Evolutionary conservation across 2,797 vertebrate genomes (phyloP).

Genomic region (Emys orbicularis): DNA sequence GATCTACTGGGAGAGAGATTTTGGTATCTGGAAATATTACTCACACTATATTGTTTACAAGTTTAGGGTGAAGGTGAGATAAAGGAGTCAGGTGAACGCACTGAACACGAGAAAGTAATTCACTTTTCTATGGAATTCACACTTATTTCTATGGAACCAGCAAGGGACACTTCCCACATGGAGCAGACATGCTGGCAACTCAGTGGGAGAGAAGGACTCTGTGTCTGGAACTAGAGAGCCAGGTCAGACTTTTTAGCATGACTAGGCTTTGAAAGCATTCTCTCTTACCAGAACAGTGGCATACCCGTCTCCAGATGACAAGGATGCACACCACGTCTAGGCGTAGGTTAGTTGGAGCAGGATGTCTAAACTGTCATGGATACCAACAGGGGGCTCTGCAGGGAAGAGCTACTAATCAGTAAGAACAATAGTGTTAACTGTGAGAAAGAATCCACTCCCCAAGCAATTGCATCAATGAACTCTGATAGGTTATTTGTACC

Average conservation of each 20-base stretch:
- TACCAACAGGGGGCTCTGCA: background rate
- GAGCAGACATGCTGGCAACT: background rate
- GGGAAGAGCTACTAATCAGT: background rate
- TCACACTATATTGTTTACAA: background rate
- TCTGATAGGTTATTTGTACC: background rate
- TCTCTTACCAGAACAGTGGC: background rate
- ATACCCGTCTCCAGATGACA: background rate
- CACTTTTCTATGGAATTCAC: background rate
- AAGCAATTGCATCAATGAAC: background rate
- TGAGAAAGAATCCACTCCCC: background rate
- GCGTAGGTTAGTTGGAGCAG: background rate
- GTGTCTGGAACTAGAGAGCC: background rate
- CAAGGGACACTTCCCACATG: background rate
- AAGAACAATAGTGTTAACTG: background rate
- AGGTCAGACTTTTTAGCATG: background rate
- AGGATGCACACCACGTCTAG: background rate
- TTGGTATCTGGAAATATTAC: background rate
- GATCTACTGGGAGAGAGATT: background rate
- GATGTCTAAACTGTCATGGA: background rate
- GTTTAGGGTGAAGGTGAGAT: background rate
- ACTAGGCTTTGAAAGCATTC: rapidly evolving
- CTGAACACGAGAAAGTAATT: background rate
- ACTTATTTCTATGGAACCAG: background rate
- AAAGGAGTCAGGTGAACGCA: rapidly evolving
- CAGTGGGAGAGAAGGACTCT: background rate